phyloP scores from a whole-genome alignment of 2,888 invertebrate genomes.

The Teleogryllus oceanicus region DNA sequence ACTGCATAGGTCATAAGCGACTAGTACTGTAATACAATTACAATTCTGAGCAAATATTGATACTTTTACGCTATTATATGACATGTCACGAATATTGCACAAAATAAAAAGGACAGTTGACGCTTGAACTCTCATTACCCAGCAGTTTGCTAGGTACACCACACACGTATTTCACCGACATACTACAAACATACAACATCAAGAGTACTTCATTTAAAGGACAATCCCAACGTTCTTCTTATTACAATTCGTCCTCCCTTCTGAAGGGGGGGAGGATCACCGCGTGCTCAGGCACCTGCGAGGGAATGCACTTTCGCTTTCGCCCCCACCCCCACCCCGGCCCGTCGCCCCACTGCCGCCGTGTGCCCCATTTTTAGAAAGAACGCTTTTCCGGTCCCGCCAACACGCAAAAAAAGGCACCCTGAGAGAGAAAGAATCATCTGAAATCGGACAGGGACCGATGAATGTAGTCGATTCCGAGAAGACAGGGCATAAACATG shows the following conservation, averaged over 20 bases:
- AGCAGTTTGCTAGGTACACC: too few relatives aligned
- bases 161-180: too few relatives aligned
- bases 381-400: background rate
- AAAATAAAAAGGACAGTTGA: too few relatives aligned
- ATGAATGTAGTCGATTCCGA: constrained; percentile 18
- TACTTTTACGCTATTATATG: too few relatives aligned
- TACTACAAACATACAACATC: too few relatives aligned
- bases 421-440: background rate
- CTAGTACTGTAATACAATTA: too few relatives aligned
- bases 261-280: background rate
- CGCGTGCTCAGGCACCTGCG: background rate
- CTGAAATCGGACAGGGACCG: background rate
- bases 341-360: background rate
- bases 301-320: constrained; percentile 12
- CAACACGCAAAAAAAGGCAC: background rate
- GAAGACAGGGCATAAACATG: constrained; percentile 18
- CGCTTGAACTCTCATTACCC: too few relatives aligned
- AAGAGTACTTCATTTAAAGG: too few relatives aligned
- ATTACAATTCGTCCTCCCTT: background rate
- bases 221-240: too few relatives aligned
- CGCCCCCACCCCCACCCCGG: background rate
- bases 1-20: too few relatives aligned
- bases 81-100: too few relatives aligned
- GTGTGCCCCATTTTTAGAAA: background rate
- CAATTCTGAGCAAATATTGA: too few relatives aligned